A percentile compares a stretch with the other conserved stretches of the same genome.
These are phyloP conservation scores for Uria aalge DNA, from an alignment of 2,113 vertebrate genomes.

Conservation along the genomic window DNA sequence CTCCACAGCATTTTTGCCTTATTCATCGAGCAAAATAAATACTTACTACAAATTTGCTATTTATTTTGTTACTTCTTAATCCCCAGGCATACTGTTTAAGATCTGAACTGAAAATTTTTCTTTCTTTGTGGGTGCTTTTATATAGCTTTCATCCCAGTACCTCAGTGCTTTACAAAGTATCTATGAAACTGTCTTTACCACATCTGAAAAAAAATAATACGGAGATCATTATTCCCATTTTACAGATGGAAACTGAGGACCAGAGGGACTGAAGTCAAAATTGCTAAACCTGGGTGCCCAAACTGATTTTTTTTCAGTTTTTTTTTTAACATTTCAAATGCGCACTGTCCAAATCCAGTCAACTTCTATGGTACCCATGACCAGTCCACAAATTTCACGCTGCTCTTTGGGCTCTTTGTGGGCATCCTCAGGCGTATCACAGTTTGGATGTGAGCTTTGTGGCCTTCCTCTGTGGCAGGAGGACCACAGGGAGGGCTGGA, in stretches of 20 bases:
- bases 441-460: background rate
- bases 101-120: background rate
- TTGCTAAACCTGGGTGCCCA: background rate
- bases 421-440: background rate
- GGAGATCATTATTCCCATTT: background rate
- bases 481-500: rapidly evolving
- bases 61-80: background rate
- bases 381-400: background rate
- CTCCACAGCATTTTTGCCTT: background rate
- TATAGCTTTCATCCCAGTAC: background rate
- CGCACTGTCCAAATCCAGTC: background rate
- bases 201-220: background rate
- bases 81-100: background rate
- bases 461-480: rapidly evolving
- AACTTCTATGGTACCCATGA: background rate
- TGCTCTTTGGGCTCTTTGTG: background rate
- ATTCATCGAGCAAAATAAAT: background rate
- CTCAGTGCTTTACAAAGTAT: background rate
- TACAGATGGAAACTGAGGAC: background rate
- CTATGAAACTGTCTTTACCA: background rate
- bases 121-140: background rate
- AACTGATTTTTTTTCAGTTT: background rate
- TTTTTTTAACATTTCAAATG: background rate
- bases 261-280: background rate
- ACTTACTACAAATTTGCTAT: background rate